Evolutionary conservation across 30 jellyfish, hydroid and myxozoan species (phyloP).

Genomic region (Phacellophora camtschatica): DNA sequence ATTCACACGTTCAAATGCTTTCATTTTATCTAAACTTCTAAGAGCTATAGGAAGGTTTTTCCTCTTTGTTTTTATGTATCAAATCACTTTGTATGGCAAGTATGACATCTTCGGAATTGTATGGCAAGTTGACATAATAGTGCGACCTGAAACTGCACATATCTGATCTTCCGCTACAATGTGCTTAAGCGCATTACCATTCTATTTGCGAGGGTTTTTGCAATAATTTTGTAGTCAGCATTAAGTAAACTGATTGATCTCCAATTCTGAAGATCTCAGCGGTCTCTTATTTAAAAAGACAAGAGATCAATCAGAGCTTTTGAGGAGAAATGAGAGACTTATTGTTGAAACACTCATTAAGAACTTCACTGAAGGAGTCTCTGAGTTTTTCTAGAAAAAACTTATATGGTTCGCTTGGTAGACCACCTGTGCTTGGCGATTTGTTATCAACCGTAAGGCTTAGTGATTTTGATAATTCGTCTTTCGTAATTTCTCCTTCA

Average conservation of each 20-base stretch:
- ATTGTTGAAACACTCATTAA: background rate
- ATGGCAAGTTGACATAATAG: conserved; percentile 19
- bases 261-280: conserved; percentile 24
- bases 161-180: conserved; percentile 28
- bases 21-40: conserved; percentile 14
- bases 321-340: background rate
- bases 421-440: conserved; percentile 46
- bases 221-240: conserved; percentile 26
- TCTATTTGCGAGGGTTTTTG: conserved; percentile 42
- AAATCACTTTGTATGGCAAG: too few species aligned
- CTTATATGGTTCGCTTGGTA: conserved; percentile 7
- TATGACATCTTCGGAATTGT: background rate
- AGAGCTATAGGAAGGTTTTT: conserved; percentile 3
- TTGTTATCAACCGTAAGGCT: background rate
- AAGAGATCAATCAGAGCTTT: background rate
- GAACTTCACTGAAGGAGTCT: background rate
- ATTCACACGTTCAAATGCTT: conserved; percentile 26
- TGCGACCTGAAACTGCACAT: conserved; percentile 23
- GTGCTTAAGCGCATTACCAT: background rate
- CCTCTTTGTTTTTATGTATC: too few species aligned
- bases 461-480: conserved; percentile 3
- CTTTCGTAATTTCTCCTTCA: background rate
- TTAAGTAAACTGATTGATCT: conserved; percentile 42
- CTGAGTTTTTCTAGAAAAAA: conserved; percentile 1
- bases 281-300: conserved; percentile 23